Conservation (phyloP, 2,113 vertebrate species). For the Scytalopus superciliaris region DNA sequence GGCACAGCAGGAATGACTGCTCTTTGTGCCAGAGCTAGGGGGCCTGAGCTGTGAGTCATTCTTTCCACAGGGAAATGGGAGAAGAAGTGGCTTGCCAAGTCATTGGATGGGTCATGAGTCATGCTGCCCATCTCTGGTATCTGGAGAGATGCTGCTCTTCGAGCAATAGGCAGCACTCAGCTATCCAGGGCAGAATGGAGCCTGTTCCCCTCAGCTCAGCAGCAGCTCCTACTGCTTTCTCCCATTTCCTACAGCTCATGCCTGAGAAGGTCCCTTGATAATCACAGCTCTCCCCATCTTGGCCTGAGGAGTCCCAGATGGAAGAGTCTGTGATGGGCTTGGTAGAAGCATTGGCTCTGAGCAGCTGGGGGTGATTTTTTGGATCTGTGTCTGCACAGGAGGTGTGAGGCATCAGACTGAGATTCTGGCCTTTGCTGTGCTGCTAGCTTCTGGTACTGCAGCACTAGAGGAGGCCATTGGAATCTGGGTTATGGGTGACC, state of each 20-base stretch:
- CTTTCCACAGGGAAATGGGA: background rate
- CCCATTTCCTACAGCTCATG: background rate
- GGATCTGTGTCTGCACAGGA: background rate
- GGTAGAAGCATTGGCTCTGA: background rate
- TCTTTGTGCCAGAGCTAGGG: background rate
- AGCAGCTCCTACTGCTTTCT: background rate
- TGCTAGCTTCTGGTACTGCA: background rate
- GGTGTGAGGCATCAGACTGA: background rate
- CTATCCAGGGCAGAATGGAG: background rate
- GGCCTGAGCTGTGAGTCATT: background rate
- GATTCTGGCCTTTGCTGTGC: background rate
- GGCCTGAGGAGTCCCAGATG: background rate
- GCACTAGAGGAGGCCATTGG: fast-evolving
- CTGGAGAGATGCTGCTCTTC: background rate
- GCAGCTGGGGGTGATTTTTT: background rate
- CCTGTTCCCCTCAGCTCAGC: background rate
- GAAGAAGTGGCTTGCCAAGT: background rate
- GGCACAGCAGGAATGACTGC: background rate
- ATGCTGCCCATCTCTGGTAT: background rate
- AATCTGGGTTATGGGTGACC: background rate
- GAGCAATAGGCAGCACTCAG: background rate
- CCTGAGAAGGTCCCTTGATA: background rate
- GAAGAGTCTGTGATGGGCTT: background rate
- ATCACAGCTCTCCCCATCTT: background rate
- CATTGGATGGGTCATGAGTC: background rate